Conservation (phyloP, 2,888 invertebrate genomes). For the Hirtodrosophila alboralis region DNA sequence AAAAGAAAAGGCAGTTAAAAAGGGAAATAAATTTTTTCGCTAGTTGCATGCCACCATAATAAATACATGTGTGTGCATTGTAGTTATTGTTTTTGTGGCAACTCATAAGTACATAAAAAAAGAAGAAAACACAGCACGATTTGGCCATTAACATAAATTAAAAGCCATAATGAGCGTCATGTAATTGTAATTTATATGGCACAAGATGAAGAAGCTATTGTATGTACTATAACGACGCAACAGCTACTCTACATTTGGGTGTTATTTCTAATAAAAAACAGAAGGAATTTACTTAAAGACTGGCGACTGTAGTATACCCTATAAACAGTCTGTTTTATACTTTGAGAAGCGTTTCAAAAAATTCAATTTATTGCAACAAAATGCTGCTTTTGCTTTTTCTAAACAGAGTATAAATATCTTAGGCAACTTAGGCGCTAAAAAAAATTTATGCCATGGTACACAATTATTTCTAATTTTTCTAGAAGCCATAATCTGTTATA, state of each 20-base stretch:
- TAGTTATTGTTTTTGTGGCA: slow-evolving; percentile 21
- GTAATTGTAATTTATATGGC: slow-evolving; percentile 73
- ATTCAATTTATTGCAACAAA: no score
- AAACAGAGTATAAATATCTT: slow-evolving; percentile 11
- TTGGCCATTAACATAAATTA: slow-evolving; percentile 78
- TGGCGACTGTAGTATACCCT: no score
- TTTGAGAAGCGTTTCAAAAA: no score
- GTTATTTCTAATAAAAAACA: not conserved
- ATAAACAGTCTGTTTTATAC: no score
- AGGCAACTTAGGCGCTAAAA: slow-evolving; percentile 1
- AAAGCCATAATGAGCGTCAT: slow-evolving; percentile 71
- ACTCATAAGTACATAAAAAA: slow-evolving; percentile 33
- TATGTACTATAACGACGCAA: slow-evolving; percentile 9
- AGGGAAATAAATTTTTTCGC: slow-evolving; percentile 38
- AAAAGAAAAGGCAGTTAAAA: slow-evolving; percentile 22
- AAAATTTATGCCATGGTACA: slow-evolving; percentile 2
- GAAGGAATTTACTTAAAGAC: no score
- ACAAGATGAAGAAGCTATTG: slow-evolving; percentile 22
- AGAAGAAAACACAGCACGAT: slow-evolving; percentile 67
- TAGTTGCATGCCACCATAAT: slow-evolving; percentile 51
- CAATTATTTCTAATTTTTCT: slow-evolving; percentile 28
- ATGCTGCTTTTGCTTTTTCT: no score
- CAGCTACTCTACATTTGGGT: not conserved
- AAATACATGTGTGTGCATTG: slow-evolving; percentile 52
- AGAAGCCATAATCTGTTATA: no score